Evolutionary conservation across 2,888 invertebrate genomes (phyloP).

Genomic region (Ornithoptera alexandrae): DNA sequence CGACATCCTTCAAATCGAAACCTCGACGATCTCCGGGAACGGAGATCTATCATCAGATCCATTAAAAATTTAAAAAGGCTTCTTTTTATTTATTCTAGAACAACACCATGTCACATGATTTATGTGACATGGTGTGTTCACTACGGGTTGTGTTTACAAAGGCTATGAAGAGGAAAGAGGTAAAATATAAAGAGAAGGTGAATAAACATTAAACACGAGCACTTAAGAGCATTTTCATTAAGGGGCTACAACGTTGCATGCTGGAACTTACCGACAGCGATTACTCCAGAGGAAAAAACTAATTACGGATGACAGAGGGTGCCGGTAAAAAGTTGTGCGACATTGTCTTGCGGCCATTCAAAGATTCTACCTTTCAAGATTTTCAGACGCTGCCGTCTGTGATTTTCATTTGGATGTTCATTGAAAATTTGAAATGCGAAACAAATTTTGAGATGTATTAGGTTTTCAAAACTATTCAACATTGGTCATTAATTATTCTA

Average conservation of each 20-base stretch:
- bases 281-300: slow-evolving; percentile 69
- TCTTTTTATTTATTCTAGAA: background rate
- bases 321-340: slow-evolving; percentile 41
- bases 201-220: slow-evolving; percentile 72
- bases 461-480: too few relatives aligned
- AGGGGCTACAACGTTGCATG: slow-evolving; percentile 71
- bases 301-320: slow-evolving; percentile 65
- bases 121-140: too few relatives aligned
- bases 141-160: slow-evolving; percentile 47
- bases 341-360: slow-evolving; percentile 38
- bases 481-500: too few relatives aligned
- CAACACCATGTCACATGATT: background rate
- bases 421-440: background rate
- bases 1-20: too few relatives aligned
- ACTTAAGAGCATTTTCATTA: slow-evolving; percentile 75
- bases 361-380: slow-evolving; percentile 41
- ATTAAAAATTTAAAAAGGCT: too few relatives aligned
- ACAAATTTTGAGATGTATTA: too few relatives aligned
- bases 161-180: slow-evolving; percentile 50
- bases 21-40: too few relatives aligned
- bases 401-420: slow-evolving; percentile 41
- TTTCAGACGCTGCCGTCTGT: slow-evolving; percentile 33
- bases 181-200: slow-evolving; percentile 70
- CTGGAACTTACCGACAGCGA: slow-evolving; percentile 60
- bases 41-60: too few relatives aligned